Evolutionary conservation across 2,797 vertebrate genomes (phyloP).

Genomic region (Artibeus lituratus): DNA sequence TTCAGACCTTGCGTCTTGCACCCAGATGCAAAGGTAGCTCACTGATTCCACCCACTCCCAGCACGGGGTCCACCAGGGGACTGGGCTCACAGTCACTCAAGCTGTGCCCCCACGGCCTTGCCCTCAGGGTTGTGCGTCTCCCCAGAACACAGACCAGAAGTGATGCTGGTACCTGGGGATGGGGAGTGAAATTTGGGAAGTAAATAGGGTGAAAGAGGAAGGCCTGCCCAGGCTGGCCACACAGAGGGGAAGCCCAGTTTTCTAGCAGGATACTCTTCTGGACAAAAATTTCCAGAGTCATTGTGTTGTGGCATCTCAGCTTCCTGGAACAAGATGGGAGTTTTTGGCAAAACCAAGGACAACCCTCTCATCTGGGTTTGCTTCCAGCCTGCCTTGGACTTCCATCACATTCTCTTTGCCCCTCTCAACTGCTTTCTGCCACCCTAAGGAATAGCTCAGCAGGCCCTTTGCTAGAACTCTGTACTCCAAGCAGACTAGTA

Average conservation of each 20-base stretch:
- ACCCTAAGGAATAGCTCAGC: neutral
- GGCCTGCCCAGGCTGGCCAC: neutral
- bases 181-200: neutral
- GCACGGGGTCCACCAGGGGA: neutral
- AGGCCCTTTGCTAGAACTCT: neutral
- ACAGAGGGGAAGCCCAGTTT: neutral
- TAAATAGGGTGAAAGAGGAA: neutral
- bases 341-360: constrained; percentile 23
- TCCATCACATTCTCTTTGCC: neutral
- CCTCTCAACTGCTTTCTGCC: neutral
- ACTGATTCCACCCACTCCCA: neutral
- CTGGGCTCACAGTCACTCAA: neutral
- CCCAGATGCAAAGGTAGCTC: neutral
- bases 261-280: neutral
- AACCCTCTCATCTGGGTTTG: neutral
- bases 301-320: neutral
- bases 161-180: neutral
- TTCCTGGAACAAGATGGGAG: neutral
- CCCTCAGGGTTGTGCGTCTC: neutral
- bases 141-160: neutral
- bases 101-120: neutral
- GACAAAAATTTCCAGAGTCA: neutral
- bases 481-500: neutral
- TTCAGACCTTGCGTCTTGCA: neutral
- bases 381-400: neutral